A percentile compares a stretch with the other conserved stretches of the same genome.
Conservation (phyloP, 1,140 invertebrate genomes). For the Hyles euphorbiae region DNA sequence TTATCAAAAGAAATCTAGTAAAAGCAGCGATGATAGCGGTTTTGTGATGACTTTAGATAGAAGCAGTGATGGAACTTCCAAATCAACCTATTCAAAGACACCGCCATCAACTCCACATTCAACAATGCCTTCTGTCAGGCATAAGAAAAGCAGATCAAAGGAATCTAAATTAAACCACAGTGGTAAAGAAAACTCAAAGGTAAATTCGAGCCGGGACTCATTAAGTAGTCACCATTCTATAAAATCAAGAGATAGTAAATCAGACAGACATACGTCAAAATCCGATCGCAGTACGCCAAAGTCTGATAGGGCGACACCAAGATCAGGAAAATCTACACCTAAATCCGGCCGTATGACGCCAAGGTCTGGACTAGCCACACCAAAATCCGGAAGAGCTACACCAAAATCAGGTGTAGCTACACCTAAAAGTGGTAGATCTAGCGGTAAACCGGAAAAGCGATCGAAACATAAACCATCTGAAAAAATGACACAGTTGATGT, state of each 20-base stretch:
- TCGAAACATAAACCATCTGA: conserved; percentile 70
- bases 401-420: conserved; percentile 62
- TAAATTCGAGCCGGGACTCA: conserved; percentile 72
- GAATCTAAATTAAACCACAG: conserved; percentile 62
- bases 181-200: conserved; percentile 62
- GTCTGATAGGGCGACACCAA: conserved; percentile 49
- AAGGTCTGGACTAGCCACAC: conserved; percentile 57
- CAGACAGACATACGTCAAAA: conserved; percentile 58
- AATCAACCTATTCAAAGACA: conserved; percentile 67
- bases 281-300: conserved; percentile 59
- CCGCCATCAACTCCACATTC: conserved; percentile 67
- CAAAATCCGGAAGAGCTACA: conserved; percentile 59
- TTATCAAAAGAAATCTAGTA: conserved; percentile 71
- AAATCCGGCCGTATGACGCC: conserved; percentile 60
- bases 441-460: conserved; percentile 64
- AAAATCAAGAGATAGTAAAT: conserved; percentile 70
- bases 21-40: conserved; percentile 70
- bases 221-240: conserved; percentile 72
- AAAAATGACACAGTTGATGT: conserved; percentile 72
- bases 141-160: conserved; percentile 70
- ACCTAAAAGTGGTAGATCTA: conserved; percentile 65
- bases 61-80: conserved; percentile 69
- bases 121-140: conserved; percentile 59
- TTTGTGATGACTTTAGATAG: conserved; percentile 71
- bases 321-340: conserved; percentile 59